Evolutionary conservation across 2,888 invertebrate genomes (phyloP).

Genomic region (Cordilura impudica): DNA sequence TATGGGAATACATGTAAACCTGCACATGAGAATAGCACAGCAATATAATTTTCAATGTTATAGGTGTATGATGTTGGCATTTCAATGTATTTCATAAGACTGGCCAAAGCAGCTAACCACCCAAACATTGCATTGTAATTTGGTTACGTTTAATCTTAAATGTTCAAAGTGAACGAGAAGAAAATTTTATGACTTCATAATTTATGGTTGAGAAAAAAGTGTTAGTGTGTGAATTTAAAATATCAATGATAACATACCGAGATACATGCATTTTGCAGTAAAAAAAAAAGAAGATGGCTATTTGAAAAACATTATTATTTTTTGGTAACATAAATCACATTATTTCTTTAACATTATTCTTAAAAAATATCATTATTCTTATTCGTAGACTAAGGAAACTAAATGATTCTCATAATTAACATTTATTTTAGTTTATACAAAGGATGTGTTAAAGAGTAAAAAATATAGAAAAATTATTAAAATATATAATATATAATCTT

Average conservation of each 20-base stretch:
- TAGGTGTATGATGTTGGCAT: background rate
- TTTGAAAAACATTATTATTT: background rate
- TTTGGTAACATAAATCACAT: background rate
- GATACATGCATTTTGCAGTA: background rate
- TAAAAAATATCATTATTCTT: background rate
- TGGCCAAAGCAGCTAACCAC: background rate
- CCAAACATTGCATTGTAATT: slow-evolving; percentile 6
- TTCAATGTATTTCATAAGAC: background rate
- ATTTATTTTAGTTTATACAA: no score
- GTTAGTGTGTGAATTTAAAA: slow-evolving; percentile 38
- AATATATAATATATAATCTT: no score
- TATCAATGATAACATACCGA: background rate
- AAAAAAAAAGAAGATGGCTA: background rate
- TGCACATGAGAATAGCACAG: background rate
- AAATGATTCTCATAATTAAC: background rate
- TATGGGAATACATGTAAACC: background rate
- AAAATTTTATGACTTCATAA: slow-evolving; percentile 57
- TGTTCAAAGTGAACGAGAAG: slow-evolving; percentile 13
- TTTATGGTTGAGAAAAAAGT: slow-evolving; percentile 42
- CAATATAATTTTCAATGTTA: background rate
- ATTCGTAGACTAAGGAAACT: background rate
- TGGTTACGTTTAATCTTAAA: slow-evolving; percentile 17
- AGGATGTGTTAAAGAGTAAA: no score
- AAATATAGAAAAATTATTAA: no score
- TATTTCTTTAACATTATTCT: background rate